Conservation (phyloP, 64 coral and sea anemone species). For the Anthopleura sola region DNA sequence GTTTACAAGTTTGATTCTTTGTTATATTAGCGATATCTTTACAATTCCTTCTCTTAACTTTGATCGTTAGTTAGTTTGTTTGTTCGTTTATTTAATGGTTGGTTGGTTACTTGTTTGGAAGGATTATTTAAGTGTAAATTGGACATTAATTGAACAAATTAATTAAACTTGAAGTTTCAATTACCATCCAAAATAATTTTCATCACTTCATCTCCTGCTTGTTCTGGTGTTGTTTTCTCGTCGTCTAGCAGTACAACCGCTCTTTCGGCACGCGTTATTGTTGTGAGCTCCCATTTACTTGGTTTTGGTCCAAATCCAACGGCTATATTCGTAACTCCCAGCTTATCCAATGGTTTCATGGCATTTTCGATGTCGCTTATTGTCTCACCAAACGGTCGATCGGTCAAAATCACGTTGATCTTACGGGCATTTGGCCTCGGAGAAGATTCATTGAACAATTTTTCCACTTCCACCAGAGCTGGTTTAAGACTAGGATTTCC, state of each 20-base stretch:
- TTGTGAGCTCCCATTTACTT: conserved; percentile 3
- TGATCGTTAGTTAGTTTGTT: too few species aligned
- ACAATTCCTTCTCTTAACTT: neutral
- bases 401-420: conserved; percentile 26
- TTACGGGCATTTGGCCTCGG: conserved; percentile 42
- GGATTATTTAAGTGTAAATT: too few species aligned
- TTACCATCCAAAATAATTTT: conserved; percentile 20
- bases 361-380: neutral
- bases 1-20: too few species aligned
- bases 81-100: too few species aligned
- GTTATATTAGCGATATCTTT: neutral
- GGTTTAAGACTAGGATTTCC: conserved; percentile 14
- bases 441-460: conserved; percentile 5
- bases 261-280: conserved; percentile 23
- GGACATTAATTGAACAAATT: neutral
- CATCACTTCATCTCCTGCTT: conserved; percentile 19
- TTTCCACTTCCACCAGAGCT: conserved; percentile 9
- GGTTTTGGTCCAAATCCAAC: conserved; percentile 13
- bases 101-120: too few species aligned
- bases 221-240: neutral
- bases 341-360: neutral
- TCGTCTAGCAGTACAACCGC: neutral
- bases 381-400: neutral
- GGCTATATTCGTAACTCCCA: conserved; percentile 19
- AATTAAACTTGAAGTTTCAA: neutral